Conservation (phyloP, 2,797 vertebrate species). For the Lithobates sylvaticus region DNA sequence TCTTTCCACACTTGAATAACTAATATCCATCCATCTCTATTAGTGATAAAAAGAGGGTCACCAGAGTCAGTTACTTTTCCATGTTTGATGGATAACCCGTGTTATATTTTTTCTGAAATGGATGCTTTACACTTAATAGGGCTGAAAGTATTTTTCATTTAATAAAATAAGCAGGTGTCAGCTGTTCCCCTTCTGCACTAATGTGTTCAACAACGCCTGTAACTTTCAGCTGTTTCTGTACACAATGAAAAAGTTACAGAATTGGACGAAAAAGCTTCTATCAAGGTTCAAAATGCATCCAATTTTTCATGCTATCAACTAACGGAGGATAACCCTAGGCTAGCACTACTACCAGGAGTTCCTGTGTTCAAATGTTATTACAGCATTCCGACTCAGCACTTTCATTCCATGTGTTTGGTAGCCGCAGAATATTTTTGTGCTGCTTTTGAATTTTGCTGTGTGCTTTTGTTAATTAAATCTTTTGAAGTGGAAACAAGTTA, state of each 20-base stretch:
- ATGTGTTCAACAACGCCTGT: not conserved
- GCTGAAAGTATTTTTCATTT: constrained; percentile 14
- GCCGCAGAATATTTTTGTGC: not conserved
- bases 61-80: not conserved
- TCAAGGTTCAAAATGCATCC: not conserved
- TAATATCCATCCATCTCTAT: constrained; percentile 26
- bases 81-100: constrained; percentile 33
- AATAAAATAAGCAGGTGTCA: constrained; percentile 34
- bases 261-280: not conserved
- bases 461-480: not conserved
- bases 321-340: not conserved
- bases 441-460: not conserved
- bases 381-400: not conserved
- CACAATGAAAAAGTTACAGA: not conserved
- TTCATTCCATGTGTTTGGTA: not conserved
- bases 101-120: not conserved
- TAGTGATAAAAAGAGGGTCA: constrained; percentile 24
- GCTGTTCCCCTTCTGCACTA: not conserved
- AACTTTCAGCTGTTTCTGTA: not conserved
- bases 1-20: not conserved
- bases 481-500: not conserved
- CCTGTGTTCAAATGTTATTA: not conserved
- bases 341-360: not conserved
- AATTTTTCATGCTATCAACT: not conserved
- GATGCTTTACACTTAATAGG: constrained; percentile 22